Conservation (phyloP, 2,113 vertebrate genomes). For the Noturus placidus region DNA sequence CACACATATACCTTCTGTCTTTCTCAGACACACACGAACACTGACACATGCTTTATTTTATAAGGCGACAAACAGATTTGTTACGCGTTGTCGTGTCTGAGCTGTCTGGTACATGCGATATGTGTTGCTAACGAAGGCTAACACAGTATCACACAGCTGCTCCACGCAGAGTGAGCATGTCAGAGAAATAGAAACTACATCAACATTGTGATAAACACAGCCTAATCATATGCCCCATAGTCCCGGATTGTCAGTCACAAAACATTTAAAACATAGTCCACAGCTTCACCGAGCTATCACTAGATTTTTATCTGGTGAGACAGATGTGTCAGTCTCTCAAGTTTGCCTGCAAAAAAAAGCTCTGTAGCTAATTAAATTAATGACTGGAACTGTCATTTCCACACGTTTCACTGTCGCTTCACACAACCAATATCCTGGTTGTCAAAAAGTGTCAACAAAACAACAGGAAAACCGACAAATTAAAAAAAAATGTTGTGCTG, state of each 20-base stretch:
- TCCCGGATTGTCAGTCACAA: not conserved
- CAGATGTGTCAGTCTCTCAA: not conserved
- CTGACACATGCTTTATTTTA: not conserved
- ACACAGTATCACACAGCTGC: slow-evolving; percentile 15
- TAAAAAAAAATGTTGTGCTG: not conserved
- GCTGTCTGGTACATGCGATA: not conserved
- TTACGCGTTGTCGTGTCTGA: not conserved
- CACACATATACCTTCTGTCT: not conserved
- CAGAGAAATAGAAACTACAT: not conserved
- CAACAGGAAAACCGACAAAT: not conserved
- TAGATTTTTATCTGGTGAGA: not conserved
- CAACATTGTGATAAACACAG: not conserved
- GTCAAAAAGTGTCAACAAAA: not conserved
- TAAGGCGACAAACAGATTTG: not conserved
- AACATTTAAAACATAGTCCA: not conserved
- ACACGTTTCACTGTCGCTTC: not conserved
- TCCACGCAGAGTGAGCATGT: not conserved
- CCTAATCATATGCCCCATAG: not conserved
- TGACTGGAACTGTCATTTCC: not conserved
- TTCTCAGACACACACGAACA: not conserved
- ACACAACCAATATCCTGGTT: not conserved
- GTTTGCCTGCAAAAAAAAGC: not conserved
- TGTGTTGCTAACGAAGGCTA: slow-evolving; percentile 10
- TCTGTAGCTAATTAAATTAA: slow-evolving; percentile 5
- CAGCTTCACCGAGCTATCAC: not conserved